Evolutionary conservation across 2,113 vertebrate genomes (phyloP).

Genomic region (Malurus melanocephalus): DNA sequence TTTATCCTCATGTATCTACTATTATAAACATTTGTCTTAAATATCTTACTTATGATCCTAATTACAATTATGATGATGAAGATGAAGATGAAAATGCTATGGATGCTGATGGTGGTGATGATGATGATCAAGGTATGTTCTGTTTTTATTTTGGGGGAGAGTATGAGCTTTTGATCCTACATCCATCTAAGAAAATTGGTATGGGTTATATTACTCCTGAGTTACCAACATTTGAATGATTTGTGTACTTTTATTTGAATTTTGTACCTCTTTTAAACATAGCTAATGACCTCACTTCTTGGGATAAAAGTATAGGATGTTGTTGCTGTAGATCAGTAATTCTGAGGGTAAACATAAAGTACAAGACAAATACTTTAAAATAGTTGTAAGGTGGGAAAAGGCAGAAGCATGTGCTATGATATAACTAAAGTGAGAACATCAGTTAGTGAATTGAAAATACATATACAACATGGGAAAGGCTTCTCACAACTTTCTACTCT

Average conservation of each 20-base stretch:
- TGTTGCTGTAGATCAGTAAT: neutral
- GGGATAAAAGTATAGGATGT: neutral
- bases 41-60: constrained; percentile 97
- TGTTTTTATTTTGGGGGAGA: neutral
- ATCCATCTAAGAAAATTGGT: neutral
- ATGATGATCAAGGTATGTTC: constrained; percentile 93
- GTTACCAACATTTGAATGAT: neutral
- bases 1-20: constrained; percentile 95
- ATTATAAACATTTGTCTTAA: constrained; percentile 98
- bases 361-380: neutral
- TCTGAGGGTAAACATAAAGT: neutral
- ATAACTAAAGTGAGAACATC: neutral
- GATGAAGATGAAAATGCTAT: constrained; percentile 98
- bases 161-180: neutral
- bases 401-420: neutral
- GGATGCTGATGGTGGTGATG: constrained; percentile 94
- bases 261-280: neutral
- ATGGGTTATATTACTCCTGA: neutral
- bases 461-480: neutral
- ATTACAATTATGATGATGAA: constrained; percentile 98
- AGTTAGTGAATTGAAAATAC: neutral
- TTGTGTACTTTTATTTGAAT: neutral
- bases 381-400: neutral
- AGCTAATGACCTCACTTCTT: neutral
- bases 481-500: neutral